Evolutionary conservation across 2,113 vertebrate genomes (phyloP), one percentile per base, ranked within the genome.

Genomic region (Thinocorus orbignyianus): DNA sequence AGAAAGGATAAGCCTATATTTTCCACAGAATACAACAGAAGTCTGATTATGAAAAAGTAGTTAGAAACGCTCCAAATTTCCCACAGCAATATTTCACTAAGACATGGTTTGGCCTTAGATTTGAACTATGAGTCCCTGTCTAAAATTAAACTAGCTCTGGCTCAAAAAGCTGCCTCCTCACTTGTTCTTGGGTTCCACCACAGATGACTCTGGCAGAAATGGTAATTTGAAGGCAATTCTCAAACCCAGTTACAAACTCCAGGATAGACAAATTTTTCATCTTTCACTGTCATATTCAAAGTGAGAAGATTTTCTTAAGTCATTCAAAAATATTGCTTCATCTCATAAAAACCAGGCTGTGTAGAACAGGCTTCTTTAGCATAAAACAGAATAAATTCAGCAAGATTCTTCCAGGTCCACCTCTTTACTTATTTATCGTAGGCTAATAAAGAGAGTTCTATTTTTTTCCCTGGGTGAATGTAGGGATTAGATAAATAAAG

Each of bases 401-500:
- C 23, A 39, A 73, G 64, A 51, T 60, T 92, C 84, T 97, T 97
- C 62, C 54, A 88, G 25, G 64, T 81, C 26, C 37, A 70, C 13
- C 44, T 46, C 88, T 93, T 93, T 79, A 71, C 68, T 86, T 68
- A 76, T 61, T 90, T 88, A 76, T 79, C 25, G 5, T 64, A 46
- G 51, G 39, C 87, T 86, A 94, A 90, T 77, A 84, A 84, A 94
- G 25, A 82, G 25, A 30, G 10, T 9, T 48, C 31, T 90, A 7
- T 54, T 54, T 80, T 42, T 92, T 85, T 81, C 41, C 26, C 58
- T 23, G 55, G 26, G 62, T 96, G 88, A 91, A 72, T 90, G 94
- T 90, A 94, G 62, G 86, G 90, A 87, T 94, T 94, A 83, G 69
- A 57, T 88, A 96, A 94, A 94, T 92, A 96, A 95, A 95, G 57